Base-by-base conservation (phyloP, 1,140 invertebrate genomes). In the Pogonomyrmex californicus region DNA sequence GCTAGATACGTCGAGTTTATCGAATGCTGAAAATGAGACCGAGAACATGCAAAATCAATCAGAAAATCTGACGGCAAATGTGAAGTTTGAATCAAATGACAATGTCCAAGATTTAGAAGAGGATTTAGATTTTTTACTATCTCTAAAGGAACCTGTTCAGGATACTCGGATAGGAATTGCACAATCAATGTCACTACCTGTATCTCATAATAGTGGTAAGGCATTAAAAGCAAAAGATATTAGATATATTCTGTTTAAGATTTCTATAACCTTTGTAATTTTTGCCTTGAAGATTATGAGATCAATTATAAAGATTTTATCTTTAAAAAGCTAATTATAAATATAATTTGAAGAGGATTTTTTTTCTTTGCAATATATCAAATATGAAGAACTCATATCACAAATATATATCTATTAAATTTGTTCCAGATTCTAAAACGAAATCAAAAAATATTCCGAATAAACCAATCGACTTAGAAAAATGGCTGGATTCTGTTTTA, bases 401-500 rank as follows among this genome's bases (percentile, higher is more conserved):
- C 2, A 23, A 2, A 10, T 36, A 14, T 33, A 65, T 70, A 41
- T 71, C 75, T 38, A 75, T 14, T 23, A 70, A 77, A 76, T 82
- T 60, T 79, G 54, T 90, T 91, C 6, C 88, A 93, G 92, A 91
- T 77, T 47, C 76, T n/a, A 94, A 91, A 85, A 38, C 81, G 10
- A 88, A 87, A 66, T 68, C 44, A 63, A 71, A 86, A 38, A 70
- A 65, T 76, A 70, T 75, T 12, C 63, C 91, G 33, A 82, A 79
- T 10, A 94, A 94, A 75, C 90, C 94, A 73, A 89, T 92, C n/a
- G 94, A 94, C 78, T 79, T 95, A 23, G 94, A 95, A 68, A 94
- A 93, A 51, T 94, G 93, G 91, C 76, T 95, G 77, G 94, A 95
- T 90, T 90, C 92, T 51, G 86, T 95, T 14, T 86, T 95, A 38